Percentiles rank a stretch among this genome's conserved stretches.
phyloP scores from a whole-genome alignment of 1,140 invertebrate species.

The Palaemon carinicauda region DNA sequence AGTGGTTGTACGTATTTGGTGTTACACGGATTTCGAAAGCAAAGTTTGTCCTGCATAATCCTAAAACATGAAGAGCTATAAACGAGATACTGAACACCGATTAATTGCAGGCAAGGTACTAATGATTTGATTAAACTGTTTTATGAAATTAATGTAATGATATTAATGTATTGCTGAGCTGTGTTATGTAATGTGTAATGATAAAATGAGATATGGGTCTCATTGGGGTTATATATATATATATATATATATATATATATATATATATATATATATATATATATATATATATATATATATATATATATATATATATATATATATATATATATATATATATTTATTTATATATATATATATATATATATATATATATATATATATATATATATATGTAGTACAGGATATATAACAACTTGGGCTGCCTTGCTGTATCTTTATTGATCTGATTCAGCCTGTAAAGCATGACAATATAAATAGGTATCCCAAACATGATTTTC shows the following conservation, averaged over 20 bases:
- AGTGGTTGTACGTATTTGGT: neutral
- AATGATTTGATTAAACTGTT: neutral
- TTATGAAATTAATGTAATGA: neutral
- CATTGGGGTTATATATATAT: no score
- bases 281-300: no score
- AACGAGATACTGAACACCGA: neutral
- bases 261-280: no score
- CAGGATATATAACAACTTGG: no score
- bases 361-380: neutral
- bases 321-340: no score
- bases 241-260: no score
- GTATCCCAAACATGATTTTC: no score
- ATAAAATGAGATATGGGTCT: neutral
- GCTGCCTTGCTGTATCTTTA: no score
- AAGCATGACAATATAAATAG: no score
- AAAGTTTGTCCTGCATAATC: neutral
- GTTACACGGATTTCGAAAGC: neutral
- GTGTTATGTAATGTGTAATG: neutral
- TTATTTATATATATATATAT: neutral
- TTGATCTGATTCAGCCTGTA: no score
- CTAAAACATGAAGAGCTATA: neutral
- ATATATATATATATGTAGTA: neutral
- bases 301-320: no score
- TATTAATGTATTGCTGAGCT: neutral
- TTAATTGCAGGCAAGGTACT: neutral